Evolutionary conservation across 1,140 invertebrate genomes (phyloP).

Genomic region (Wasmannia auropunctata): DNA sequence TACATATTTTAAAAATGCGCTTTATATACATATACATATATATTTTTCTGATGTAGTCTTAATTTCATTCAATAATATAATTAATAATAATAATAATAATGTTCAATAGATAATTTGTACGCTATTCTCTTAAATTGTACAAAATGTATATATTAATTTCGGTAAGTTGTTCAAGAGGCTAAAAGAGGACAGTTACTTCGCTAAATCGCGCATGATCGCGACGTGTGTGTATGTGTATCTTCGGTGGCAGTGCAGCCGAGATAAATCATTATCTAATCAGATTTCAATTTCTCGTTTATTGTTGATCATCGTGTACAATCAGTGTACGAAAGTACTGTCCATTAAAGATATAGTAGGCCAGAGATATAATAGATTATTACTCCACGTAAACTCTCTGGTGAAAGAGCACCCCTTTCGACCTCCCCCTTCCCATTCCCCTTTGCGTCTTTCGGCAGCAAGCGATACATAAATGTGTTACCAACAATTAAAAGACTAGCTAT

Average conservation of each 20-base stretch:
- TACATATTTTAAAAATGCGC: conserved; percentile 37
- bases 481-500: conserved; percentile 83
- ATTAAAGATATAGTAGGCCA: conserved; percentile 68
- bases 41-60: conserved; percentile 25
- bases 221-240: no score
- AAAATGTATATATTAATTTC: conserved; percentile 42
- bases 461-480: conserved; percentile 75
- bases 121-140: conserved; percentile 26
- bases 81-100: conserved; percentile 4
- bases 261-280: conserved; percentile 64
- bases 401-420: conserved; percentile 24
- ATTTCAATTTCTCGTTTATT: conserved; percentile 66
- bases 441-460: conserved; percentile 74
- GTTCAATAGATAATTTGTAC: conserved; percentile 25
- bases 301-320: conserved; percentile 68
- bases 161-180: background rate
- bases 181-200: conserved; percentile 28
- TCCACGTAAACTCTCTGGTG: conserved; percentile 56
- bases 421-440: background rate
- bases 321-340: conserved; percentile 68
- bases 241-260: conserved; percentile 24
- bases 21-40: conserved; percentile 24
- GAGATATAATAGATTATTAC: conserved; percentile 68
- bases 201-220: conserved; percentile 1
- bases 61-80: conserved; percentile 34